Conservation (phyloP, 2,113 vertebrate species). For the Nibea coibor region DNA sequence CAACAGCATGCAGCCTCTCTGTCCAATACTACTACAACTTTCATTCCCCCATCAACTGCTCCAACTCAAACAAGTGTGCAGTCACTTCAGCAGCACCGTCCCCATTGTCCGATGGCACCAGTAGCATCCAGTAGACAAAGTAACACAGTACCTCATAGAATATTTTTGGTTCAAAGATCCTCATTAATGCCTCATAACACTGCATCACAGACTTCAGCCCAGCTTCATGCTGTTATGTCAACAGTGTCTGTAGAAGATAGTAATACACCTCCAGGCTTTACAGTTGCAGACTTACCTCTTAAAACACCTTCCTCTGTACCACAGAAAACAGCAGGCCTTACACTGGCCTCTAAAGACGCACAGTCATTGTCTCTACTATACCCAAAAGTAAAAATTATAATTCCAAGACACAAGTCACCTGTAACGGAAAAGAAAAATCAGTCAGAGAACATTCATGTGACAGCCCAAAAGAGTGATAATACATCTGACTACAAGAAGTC, state of each 20-base stretch:
- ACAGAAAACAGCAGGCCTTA: background rate
- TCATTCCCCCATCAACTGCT: background rate
- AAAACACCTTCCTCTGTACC: background rate
- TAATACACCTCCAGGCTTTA: background rate
- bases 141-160: background rate
- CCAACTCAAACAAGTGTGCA: slow-evolving; percentile 2
- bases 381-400: slow-evolving; percentile 33
- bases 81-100: background rate
- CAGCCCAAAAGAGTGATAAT: slow-evolving; percentile 6
- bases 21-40: background rate
- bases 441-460: background rate
- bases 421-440: background rate
- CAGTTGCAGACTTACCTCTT: background rate
- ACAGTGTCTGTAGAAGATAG: background rate
- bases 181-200: background rate
- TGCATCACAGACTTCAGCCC: background rate
- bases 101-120: background rate
- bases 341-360: background rate
- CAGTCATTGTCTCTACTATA: background rate
- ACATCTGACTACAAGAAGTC: background rate
- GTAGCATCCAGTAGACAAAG: background rate
- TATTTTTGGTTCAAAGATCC: slow-evolving; percentile 42
- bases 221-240: background rate
- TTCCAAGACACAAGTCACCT: slow-evolving; percentile 35
- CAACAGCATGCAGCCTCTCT: background rate